These are phyloP conservation scores for Hippoglossus hippoglossus DNA, from an alignment of 2,797 vertebrate genomes.

Conservation along the genomic window DNA sequence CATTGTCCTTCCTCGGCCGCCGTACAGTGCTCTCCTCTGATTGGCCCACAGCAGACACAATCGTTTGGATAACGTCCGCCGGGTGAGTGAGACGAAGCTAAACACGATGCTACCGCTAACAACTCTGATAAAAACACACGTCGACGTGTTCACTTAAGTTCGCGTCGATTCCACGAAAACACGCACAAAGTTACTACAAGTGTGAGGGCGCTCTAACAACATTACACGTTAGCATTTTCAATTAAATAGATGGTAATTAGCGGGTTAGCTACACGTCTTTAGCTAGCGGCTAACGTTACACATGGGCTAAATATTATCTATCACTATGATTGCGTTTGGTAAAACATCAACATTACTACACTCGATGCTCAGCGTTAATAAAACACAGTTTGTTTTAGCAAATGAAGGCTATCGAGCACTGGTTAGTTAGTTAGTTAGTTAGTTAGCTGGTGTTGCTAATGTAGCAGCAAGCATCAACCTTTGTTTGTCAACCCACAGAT, in stretches of 20 bases:
- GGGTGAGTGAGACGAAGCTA: constrained; percentile 55
- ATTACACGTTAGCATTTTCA: neutral
- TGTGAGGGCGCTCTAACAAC: fast-evolving
- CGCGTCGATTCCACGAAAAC: fast-evolving
- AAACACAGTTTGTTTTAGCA: fast-evolving
- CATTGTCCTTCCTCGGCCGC: constrained; percentile 53
- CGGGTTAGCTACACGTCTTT: constrained; percentile 17
- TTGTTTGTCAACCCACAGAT: constrained; percentile 18
- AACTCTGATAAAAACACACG: neutral
- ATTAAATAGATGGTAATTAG: neutral
- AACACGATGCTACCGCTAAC: neutral
- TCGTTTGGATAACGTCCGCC: constrained; percentile 41
- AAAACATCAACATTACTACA: neutral
- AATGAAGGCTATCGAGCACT: neutral
- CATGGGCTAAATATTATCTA: fast-evolving
- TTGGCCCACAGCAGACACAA: constrained; percentile 54
- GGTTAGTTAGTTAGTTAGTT: neutral
- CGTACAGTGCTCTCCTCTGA: constrained; percentile 57
- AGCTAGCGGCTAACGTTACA: constrained; percentile 39
- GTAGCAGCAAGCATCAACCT: neutral
- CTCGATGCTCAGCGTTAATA: fast-evolving
- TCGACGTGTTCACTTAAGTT: fast-evolving
- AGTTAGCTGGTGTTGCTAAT: constrained; percentile 20
- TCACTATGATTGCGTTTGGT: neutral
- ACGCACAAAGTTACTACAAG: fast-evolving